Base-by-base conservation (phyloP, 1,140 invertebrate genomes). In the Lithobius niger region DNA sequence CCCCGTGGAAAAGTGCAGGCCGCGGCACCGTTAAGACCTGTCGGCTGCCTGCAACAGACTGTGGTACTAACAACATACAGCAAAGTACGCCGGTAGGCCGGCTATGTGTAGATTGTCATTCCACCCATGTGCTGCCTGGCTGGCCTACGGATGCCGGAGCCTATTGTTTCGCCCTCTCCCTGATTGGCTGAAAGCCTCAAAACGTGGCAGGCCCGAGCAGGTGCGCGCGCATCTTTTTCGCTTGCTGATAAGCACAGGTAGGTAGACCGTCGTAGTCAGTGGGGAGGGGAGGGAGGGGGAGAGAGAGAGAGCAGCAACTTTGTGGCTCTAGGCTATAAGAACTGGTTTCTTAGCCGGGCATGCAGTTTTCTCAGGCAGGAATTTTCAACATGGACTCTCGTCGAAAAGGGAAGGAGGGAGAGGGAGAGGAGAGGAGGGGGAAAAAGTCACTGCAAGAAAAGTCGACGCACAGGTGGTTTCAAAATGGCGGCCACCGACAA, bases 121-220 rank as follows among this genome's bases (percentile, higher is more conserved):
- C 48, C 48, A 27, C 6, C 22, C 48, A 50, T 50, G 48, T 50
- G 48, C 48, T 50, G 19, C n/a, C n/a, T n/a, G n/a, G n/a, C n/a
- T n/a, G n/a, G n/a, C n/a, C n/a, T n/a, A n/a, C 25, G 21, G 22
- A 27, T 50, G 48, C 48, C 21, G n/a, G 25, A 10, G 24, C 21
- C 48, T 26, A 50, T 50, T 50, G 48, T 50, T 50, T 50, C 48
- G 48, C 3, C 10, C 6, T 6, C 19, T 19, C 25, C 19, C 48
- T 50, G 24, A 50, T 50, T 50, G 48, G 48, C 25, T 27, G 4
- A 10, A 13, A 50, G n/a, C 48, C 48, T 50, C 24, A 19, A 50
- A 50, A 50, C 48, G 48, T 50, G 48, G 48, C 48, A 50, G 44
- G 19, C 31, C n/a, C n/a, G n/a, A 36, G 31, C 44, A 47, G 48